Base-by-base conservation (phyloP, 2,888 invertebrate genomes). In the Bellardia bayeri region DNA sequence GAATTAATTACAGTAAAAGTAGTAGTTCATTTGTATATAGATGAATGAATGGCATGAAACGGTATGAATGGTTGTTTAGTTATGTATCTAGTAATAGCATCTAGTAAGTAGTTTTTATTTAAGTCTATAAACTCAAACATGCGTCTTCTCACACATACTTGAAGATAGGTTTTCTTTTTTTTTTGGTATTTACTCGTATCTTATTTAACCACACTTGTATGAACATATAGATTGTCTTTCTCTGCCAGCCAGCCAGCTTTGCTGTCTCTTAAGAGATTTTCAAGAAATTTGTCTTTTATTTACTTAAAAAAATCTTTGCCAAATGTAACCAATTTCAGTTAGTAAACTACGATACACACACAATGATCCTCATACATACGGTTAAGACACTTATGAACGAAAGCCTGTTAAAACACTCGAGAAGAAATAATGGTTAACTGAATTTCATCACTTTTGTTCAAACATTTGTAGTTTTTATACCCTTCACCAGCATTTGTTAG, bases 401-500 rank as follows among this genome's bases (percentile, higher is more conserved):
- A 30, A 23, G 37, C n/a, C 16, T 64, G 37, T 3, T 2, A 64
- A 16, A 6, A 30, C 71, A 78, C 78, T 72, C 40, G 45, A 56
- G 63, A 14, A 42, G 71, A 83, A 54, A 30, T 40, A n/a, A 51
- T 51, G 14, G 51, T 3, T 13, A 49, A 23, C 23, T 23, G 23
- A 23, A 23, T 23, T 23, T 23, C 23, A 23, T 23, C 1, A 23
- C 23, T 23, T 23, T 23, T 23, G 23, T 23, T 23, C 23, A 23
- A 23, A 23, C 23, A 23, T 23, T 23, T 23, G 23, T 23, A 23
- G 23, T 23, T 23, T 23, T 23, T 23, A n/a, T n/a, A n/a, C n/a
- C n/a, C n/a, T n/a, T n/a, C n/a, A n/a, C n/a, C 95, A 23, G 95
- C 95, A 54, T 95, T 94, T 69, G 95, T 95, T 89, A 96, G 94